Conservation (phyloP, 2,888 invertebrate species). For the Trichopria drosophilae region DNA sequence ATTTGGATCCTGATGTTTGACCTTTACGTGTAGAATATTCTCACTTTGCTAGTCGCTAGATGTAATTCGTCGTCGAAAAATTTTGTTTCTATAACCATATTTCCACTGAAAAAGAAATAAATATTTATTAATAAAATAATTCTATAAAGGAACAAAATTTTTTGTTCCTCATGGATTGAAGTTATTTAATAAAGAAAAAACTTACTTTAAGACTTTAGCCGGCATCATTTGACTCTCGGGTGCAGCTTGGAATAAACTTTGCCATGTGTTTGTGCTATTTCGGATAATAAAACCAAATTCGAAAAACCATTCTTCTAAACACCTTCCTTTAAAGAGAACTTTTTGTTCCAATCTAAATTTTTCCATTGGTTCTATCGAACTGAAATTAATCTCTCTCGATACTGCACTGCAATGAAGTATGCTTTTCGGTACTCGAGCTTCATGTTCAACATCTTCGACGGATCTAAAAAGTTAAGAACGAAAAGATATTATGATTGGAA, state of each 20-base stretch:
- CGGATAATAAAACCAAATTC: conserved; percentile 99
- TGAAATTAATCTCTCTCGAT: conserved; percentile 88
- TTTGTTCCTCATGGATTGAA: conserved; percentile 2
- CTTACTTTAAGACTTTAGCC: conserved; percentile 92
- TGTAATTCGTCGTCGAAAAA: conserved; percentile 94
- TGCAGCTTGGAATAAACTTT: conserved; percentile 96
- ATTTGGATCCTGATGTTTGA: too few relatives aligned
- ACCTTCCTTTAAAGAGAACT: conserved; percentile 82
- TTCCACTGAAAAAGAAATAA: conserved; percentile 73
- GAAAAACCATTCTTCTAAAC: conserved; percentile 98
- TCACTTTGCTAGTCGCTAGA: conserved; percentile 91
- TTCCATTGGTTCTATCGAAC: conserved; percentile 90
- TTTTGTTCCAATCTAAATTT: conserved; percentile 91
- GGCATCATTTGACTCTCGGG: conserved; percentile 99
- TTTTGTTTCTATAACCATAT: conserved; percentile 94
- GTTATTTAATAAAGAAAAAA: conserved; percentile 5
- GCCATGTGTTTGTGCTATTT: conserved; percentile 99
- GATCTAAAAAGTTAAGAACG: conserved; percentile 59
- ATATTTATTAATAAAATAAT: conserved; percentile 14
- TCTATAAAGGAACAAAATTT: neutral
- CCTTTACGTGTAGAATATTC: conserved; percentile 93
- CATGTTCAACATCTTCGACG: conserved; percentile 84
- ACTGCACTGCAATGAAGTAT: conserved; percentile 92
- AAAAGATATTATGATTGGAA: neutral
- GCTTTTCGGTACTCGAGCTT: conserved; percentile 95